Conservation (phyloP, 2,888 invertebrate genomes). For the Hirtodrosophila confusa region DNA sequence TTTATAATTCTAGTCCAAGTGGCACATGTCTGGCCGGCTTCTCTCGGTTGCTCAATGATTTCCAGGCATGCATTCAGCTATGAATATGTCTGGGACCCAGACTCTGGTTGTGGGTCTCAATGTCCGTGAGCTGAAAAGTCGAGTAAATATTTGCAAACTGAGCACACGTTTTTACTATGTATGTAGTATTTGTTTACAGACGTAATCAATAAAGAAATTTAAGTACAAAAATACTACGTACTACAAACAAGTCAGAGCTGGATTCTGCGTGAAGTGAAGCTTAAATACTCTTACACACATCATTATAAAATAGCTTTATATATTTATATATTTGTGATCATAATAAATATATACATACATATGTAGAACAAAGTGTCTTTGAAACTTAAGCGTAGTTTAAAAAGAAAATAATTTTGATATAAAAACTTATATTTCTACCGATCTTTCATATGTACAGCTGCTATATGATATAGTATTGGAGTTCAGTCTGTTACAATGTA, state of each 20-base stretch:
- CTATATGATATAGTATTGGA: no score
- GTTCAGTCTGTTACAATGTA: no score
- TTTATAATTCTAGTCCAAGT: slow-evolving; percentile 18
- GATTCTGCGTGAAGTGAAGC: not conserved
- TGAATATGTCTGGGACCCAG: slow-evolving; percentile 1
- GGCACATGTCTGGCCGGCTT: slow-evolving; percentile 18
- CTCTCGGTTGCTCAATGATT: slow-evolving; percentile 11
- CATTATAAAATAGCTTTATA: not conserved
- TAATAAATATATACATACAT: no score
- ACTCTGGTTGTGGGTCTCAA: slow-evolving; percentile 18
- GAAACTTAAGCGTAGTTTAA: no score
- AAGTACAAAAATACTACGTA: slow-evolving; percentile 21
- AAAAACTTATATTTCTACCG: no score
- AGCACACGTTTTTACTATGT: slow-evolving; percentile 72
- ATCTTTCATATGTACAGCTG: no score
- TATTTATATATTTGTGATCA: no score
- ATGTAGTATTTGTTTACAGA: slow-evolving; percentile 64
- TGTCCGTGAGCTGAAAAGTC: slow-evolving; percentile 48
- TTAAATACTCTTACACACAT: slow-evolving; percentile 2
- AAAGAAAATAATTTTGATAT: no score
- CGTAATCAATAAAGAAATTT: slow-evolving; percentile 66
- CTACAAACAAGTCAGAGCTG: slow-evolving; percentile 9
- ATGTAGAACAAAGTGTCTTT: no score
- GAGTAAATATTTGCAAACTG: slow-evolving; percentile 68
- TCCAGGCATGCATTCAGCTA: slow-evolving; percentile 18